phyloP scores from a whole-genome alignment of 2,888 invertebrate species.

The Disparrhopalites patrizii region DNA sequence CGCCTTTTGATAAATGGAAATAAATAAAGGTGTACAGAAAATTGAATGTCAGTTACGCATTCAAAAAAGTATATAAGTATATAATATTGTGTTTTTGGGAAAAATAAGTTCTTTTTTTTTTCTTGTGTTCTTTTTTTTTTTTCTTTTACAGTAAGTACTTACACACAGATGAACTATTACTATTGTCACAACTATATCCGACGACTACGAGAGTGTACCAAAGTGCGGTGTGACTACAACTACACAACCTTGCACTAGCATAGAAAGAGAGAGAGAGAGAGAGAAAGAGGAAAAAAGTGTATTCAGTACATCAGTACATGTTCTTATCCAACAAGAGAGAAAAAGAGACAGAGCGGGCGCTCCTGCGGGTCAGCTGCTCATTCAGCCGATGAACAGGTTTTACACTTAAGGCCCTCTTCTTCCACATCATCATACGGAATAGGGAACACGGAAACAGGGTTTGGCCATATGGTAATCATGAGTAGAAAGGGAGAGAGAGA shows the following conservation, averaged over 20 bases:
- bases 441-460: conserved; percentile 26
- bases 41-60: conserved; percentile 19
- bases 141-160: not conserved
- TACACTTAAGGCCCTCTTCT: conserved; percentile 22
- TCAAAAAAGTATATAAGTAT: not conserved
- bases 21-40: conserved; percentile 21
- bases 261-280: not conserved
- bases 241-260: too few relatives aligned
- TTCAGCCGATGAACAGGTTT: conserved; percentile 31
- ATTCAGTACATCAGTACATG: not conserved
- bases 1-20: conserved; percentile 19
- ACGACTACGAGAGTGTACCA: too few relatives aligned
- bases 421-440: conserved; percentile 18
- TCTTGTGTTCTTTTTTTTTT: not conserved
- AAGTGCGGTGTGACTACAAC: too few relatives aligned
- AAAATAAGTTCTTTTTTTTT: not conserved
- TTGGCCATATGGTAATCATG: conserved; percentile 29
- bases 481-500: too few relatives aligned
- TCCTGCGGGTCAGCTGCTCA: conserved; percentile 34
- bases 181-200: too few relatives aligned
- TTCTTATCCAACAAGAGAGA: not conserved
- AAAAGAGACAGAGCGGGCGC: conserved; percentile 6
- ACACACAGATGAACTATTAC: too few relatives aligned
- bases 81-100: too few relatives aligned
- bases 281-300: not conserved